These are phyloP conservation scores for Stictonetta naevosa DNA, from an alignment of 2,113 vertebrate species.

Conservation along the genomic window DNA sequence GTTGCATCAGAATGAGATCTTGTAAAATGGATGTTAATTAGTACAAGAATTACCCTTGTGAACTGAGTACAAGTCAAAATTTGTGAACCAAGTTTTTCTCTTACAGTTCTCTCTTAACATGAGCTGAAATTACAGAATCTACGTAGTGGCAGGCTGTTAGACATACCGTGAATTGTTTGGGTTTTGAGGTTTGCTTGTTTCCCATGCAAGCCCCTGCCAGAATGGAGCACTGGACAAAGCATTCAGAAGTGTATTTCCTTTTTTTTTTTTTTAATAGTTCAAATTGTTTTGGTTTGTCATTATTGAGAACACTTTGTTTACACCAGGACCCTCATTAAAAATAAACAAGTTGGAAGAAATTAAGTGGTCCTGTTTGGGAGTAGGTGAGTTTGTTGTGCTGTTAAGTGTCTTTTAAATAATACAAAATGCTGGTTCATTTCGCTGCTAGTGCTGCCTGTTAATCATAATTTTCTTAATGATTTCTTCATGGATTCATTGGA, in stretches of 20 bases:
- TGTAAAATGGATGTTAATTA: background rate
- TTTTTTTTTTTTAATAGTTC: background rate
- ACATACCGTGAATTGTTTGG: background rate
- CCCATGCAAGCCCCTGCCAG: background rate
- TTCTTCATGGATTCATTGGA: constrained; percentile 91
- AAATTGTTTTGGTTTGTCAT: background rate
- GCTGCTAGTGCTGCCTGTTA: background rate
- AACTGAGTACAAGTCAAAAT: background rate
- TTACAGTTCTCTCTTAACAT: background rate
- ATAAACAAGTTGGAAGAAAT: background rate
- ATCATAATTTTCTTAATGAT: constrained; percentile 82
- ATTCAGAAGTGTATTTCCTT: background rate
- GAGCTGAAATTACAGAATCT: background rate
- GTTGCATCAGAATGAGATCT: background rate
- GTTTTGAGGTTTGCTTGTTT: background rate
- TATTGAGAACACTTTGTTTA: background rate
- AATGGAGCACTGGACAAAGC: background rate
- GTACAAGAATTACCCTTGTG: background rate
- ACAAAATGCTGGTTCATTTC: background rate
- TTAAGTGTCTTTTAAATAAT: background rate
- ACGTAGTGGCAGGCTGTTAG: background rate
- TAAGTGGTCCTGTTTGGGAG: background rate
- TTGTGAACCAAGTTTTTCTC: background rate
- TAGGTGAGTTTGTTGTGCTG: background rate
- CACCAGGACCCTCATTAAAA: background rate